phyloP scores from a whole-genome alignment of 2,888 invertebrate genomes.

The Macrophya alboannulata region DNA sequence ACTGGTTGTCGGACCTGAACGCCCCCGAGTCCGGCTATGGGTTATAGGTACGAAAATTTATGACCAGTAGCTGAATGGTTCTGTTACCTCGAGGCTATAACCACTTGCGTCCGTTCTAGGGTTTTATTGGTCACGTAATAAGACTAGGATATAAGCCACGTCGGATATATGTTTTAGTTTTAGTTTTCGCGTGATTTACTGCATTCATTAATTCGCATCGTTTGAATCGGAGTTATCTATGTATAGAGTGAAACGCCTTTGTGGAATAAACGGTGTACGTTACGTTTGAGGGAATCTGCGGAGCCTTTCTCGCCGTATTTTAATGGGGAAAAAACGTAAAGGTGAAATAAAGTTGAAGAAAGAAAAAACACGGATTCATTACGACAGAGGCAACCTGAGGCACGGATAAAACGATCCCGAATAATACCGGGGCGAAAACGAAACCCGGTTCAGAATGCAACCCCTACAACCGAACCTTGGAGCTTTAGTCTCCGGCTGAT shows the following conservation, averaged over 20 bases:
- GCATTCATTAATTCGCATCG: slow-evolving; percentile 33
- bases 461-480: slow-evolving; percentile 47
- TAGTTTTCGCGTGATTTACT: slow-evolving; percentile 4
- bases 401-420: slow-evolving; percentile 6
- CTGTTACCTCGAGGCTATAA: neutral
- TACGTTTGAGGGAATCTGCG: neutral
- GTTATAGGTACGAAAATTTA: slow-evolving; percentile 28
- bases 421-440: slow-evolving; percentile 7
- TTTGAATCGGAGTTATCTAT: neutral
- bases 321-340: neutral
- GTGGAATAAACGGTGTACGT: neutral
- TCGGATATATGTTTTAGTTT: neutral
- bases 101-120: slow-evolving; percentile 34
- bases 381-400: neutral
- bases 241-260: neutral
- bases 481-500: slow-evolving; percentile 51
- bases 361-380: slow-evolving; percentile 19
- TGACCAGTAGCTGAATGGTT: slow-evolving; percentile 41
- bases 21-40: slow-evolving; percentile 19
- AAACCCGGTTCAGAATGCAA: slow-evolving; percentile 20
- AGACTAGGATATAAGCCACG: slow-evolving; percentile 27
- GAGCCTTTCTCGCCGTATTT: neutral
- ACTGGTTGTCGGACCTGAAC: slow-evolving; percentile 48
- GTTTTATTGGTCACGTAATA: slow-evolving; percentile 40
- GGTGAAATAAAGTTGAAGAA: neutral